Base-by-base conservation (phyloP, 2,113 vertebrate genomes). In the Donacobius atricapilla region DNA sequence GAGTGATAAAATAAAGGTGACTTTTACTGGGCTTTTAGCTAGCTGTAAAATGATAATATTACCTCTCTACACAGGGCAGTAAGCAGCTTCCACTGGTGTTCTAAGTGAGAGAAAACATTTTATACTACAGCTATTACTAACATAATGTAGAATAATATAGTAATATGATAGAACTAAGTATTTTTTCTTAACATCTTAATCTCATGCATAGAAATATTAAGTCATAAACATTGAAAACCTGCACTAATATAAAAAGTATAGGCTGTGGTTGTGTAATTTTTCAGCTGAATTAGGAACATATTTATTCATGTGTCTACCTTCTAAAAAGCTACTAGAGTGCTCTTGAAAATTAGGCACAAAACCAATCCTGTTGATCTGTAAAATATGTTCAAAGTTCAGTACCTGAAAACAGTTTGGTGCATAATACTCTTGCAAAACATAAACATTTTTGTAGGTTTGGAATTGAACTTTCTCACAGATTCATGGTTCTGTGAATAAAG, bases 11-110 rank as follows among this genome's bases (percentile, higher is more conserved):
- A 75, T 37, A 92, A 89, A 70, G 37, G 48, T 85, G 66, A 83
- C 23, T 87, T 96, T 93, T 83, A 75, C 25, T 80, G 11, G 4
- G 24, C 12, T 81, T 94, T 96, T 87, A 90, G 14, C 54, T 69
- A 53, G 45, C 24, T 83, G 54, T 77, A 84, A 94, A 97, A 94
- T 68, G 70, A 71, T 77, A 93, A 57, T 89, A 89, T 40, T 81
- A 80, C 10, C 13, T 84, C 83, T 78, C 54, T 90, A 83, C 16
- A 72, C 21, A 58, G 63, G 22, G 14, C 65, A 94, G 31, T 63
- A 81, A 96, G 48, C 13, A 76, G 58, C 20, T 90, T 87, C n/a
- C 30, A 83, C 28, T 71, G 54, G 20, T 57, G 20, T 47, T 88
- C 30, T 87, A 66, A 44, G 33, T 50, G 79, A 87, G 16, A 70